Percentiles rank a stretch among this genome's conserved stretches.
phyloP scores from a whole-genome alignment of 1,140 invertebrate genomes.

The Macrobrachium rosenbergii region DNA sequence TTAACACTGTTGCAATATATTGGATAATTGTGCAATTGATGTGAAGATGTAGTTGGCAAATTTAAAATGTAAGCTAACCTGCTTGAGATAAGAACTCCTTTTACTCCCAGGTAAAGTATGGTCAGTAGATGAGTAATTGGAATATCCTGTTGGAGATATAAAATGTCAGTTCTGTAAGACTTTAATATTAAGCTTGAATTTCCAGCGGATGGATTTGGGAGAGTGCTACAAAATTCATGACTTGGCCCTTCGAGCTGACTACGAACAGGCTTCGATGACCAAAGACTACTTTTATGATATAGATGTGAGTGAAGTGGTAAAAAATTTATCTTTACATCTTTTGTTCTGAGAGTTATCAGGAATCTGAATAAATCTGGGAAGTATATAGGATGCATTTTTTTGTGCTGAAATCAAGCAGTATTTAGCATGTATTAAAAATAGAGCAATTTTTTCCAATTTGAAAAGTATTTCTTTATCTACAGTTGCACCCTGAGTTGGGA shows the following conservation, averaged over 20 bases:
- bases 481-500: too few relatives aligned
- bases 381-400: too few relatives aligned
- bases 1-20: constrained; percentile 1
- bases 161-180: neutral
- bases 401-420: neutral
- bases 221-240: constrained; percentile 99
- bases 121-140: too few relatives aligned
- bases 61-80: neutral
- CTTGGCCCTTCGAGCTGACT: constrained; percentile 96
- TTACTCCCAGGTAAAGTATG: too few relatives aligned
- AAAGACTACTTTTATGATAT: constrained; percentile 98
- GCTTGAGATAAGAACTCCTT: too few relatives aligned
- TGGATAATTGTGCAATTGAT: neutral
- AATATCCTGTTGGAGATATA: too few relatives aligned
- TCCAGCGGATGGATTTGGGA: constrained; percentile 96
- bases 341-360: too few relatives aligned
- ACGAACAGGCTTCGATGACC: constrained; percentile 88
- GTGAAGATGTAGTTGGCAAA: neutral
- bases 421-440: too few relatives aligned
- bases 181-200: constrained; percentile 66
- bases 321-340: too few relatives aligned
- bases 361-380: too few relatives aligned
- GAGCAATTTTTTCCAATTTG: too few relatives aligned
- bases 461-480: too few relatives aligned
- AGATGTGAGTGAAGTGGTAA: constrained; percentile 83